Percentiles rank a stretch among this genome's conserved stretches.
Evolutionary conservation across 2,888 invertebrate genomes (phyloP).

Genomic region (Cosmorhoe ocellata): DNA sequence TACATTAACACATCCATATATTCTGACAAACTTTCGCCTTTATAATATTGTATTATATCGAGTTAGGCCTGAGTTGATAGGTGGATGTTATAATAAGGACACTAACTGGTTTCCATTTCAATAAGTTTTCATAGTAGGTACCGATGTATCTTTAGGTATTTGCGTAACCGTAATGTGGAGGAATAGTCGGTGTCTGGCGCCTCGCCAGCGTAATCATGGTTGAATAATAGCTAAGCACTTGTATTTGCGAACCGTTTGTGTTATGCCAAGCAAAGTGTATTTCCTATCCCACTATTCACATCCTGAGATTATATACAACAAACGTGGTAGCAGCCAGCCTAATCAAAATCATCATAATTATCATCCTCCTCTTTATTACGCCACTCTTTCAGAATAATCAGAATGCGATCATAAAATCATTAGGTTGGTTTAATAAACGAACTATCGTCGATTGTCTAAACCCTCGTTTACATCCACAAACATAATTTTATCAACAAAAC

Average conservation of each 20-base stretch:
- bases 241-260: slow-evolving; percentile 55
- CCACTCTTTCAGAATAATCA: too few species aligned
- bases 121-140: slow-evolving; percentile 12
- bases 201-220: slow-evolving; percentile 57
- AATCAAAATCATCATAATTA: neutral
- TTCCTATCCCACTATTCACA: slow-evolving; percentile 42
- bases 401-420: too few species aligned
- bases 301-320: slow-evolving; percentile 27
- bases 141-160: slow-evolving; percentile 22
- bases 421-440: too few species aligned
- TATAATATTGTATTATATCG: too few species aligned
- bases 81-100: slow-evolving; percentile 11
- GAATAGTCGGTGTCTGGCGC: slow-evolving; percentile 48
- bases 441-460: too few species aligned
- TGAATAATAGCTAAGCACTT: slow-evolving; percentile 56
- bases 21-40: too few species aligned
- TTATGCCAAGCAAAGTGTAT: slow-evolving; percentile 51
- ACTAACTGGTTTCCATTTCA: slow-evolving; percentile 33
- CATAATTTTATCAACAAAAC: too few species aligned
- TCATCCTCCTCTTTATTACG: too few species aligned
- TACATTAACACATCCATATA: too few species aligned
- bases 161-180: slow-evolving; percentile 16
- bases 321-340: neutral
- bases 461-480: too few species aligned
- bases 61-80: too few species aligned